phyloP scores from a whole-genome alignment of 2,113 vertebrate species.

The Aythya baeri region DNA sequence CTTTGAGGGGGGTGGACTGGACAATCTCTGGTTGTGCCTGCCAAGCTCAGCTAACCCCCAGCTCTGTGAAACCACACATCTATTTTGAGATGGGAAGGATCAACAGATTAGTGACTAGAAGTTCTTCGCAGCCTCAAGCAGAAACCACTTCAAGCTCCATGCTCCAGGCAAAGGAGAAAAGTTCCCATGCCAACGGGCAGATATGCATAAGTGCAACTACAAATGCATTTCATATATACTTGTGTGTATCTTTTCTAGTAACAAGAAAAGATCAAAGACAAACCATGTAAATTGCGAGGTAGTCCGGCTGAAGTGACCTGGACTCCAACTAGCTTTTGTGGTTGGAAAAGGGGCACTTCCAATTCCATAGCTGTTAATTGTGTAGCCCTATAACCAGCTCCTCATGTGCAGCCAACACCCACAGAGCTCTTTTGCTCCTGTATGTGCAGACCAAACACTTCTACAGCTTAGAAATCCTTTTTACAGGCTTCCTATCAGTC shows the following conservation, averaged over 20 bases:
- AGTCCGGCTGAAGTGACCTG: neutral
- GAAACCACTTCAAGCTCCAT: neutral
- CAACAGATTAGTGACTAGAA: neutral
- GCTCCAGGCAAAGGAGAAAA: neutral
- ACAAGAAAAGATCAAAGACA: neutral
- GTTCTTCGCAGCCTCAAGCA: neutral
- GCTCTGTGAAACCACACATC: neutral
- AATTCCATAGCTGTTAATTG: neutral
- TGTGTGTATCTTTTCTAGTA: neutral
- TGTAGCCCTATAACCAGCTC: neutral
- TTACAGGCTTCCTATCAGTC: neutral
- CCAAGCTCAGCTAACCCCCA: neutral
- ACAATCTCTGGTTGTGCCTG: neutral
- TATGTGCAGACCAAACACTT: neutral
- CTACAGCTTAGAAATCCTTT: neutral
- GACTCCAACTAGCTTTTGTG: neutral
- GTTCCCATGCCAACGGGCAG: neutral
- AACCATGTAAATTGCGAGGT: neutral
- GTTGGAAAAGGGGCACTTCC: neutral
- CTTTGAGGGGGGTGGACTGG: neutral
- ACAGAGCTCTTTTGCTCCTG: neutral
- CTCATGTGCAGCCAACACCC: neutral
- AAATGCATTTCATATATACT: rapidly evolving
- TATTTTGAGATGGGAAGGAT: neutral
- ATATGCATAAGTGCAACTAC: rapidly evolving